Conservation (phyloP, 2,797 vertebrate genomes). For the Leptodactylus fallax region DNA sequence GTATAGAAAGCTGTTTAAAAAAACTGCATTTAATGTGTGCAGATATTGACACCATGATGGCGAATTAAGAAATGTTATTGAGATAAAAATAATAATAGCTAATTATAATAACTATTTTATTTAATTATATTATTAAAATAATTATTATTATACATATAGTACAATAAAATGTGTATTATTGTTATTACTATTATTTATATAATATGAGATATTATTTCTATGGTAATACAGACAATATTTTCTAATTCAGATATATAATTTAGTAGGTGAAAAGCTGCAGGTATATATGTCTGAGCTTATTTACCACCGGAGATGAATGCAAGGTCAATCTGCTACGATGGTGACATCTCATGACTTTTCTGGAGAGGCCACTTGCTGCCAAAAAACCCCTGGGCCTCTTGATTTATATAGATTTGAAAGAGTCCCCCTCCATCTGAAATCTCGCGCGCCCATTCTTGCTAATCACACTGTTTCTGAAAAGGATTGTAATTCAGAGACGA, state of each 20-base stretch:
- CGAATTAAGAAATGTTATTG: too few species aligned
- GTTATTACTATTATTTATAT: too few species aligned
- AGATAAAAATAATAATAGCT: too few species aligned
- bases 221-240: not conserved
- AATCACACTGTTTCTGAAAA: slow-evolving; percentile 91
- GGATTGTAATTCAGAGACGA: slow-evolving; percentile 87
- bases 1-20: too few species aligned
- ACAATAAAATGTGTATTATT: too few species aligned
- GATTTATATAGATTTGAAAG: slow-evolving; percentile 99
- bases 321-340: not conserved
- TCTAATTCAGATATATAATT: not conserved
- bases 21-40: too few species aligned
- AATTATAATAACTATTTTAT: too few species aligned
- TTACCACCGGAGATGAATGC: not conserved
- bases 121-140: too few species aligned
- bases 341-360: slow-evolving; percentile 59
- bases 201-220: not conserved
- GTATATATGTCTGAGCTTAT: not conserved
- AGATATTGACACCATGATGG: too few species aligned
- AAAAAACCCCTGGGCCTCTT: slow-evolving; percentile 90
- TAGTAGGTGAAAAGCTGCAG: not conserved
- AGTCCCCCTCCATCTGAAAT: slow-evolving; percentile 89
- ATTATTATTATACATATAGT: too few species aligned
- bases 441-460: slow-evolving; percentile 81
- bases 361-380: slow-evolving; percentile 97